Conservation (phyloP, 1,140 invertebrate genomes). For the Aethina tumida region DNA sequence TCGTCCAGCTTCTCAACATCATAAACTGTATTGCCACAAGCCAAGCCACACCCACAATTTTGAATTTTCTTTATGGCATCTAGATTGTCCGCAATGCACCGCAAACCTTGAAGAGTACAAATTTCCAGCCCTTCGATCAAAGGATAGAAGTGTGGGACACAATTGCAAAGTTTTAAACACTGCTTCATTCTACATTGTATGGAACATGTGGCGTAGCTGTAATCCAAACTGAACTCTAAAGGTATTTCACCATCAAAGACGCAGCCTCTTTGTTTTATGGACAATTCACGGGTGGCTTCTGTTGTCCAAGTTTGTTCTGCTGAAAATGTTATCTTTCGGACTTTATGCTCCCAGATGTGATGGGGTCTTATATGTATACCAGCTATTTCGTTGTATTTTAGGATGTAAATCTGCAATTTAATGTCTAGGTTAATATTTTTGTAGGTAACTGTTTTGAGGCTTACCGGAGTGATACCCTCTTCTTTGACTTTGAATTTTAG, state of each 20-base stretch:
- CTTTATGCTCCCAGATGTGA: slow-evolving; percentile 50
- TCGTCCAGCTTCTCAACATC: slow-evolving; percentile 60
- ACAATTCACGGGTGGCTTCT: slow-evolving; percentile 53
- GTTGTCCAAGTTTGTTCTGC: slow-evolving; percentile 64
- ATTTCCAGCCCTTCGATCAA: slow-evolving; percentile 39
- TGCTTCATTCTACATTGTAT: slow-evolving; percentile 55
- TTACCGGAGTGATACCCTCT: slow-evolving; percentile 40
- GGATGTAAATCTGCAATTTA: slow-evolving; percentile 49
- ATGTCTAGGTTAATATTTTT: neutral
- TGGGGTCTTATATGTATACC: slow-evolving; percentile 53
- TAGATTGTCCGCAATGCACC: slow-evolving; percentile 45
- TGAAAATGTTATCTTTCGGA: slow-evolving; percentile 53
- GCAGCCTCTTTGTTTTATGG: slow-evolving; percentile 54
- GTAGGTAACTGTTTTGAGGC: slow-evolving; percentile 7
- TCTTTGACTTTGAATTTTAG: slow-evolving; percentile 42
- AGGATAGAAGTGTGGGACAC: slow-evolving; percentile 59
- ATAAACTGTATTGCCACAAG: slow-evolving; percentile 60
- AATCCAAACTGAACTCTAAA: slow-evolving; percentile 45
- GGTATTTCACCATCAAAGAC: slow-evolving; percentile 51
- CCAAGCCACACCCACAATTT: slow-evolving; percentile 53
- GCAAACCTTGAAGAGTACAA: slow-evolving; percentile 45
- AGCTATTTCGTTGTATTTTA: slow-evolving; percentile 55
- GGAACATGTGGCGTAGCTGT: slow-evolving; percentile 59
- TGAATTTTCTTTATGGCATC: slow-evolving; percentile 47
- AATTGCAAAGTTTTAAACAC: slow-evolving; percentile 48